phyloP scores from a whole-genome alignment of 2,113 vertebrate genomes.

The Protomyctophum bolini region DNA sequence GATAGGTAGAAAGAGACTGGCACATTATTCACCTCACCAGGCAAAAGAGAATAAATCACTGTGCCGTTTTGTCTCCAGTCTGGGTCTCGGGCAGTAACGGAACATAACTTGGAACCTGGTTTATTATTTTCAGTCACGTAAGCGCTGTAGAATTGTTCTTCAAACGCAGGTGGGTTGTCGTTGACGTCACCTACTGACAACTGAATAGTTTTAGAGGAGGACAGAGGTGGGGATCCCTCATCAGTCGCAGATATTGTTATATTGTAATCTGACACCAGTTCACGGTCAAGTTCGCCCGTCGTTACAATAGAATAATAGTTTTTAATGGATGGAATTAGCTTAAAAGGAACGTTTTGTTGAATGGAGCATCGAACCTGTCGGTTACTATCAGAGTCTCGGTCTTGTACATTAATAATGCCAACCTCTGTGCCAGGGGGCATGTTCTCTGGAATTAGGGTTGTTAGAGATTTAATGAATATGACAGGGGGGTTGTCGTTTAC shows the following conservation, averaged over 20 bases:
- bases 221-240: conserved; percentile 76
- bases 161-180: conserved; percentile 79
- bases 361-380: conserved; percentile 73
- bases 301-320: conserved; percentile 73
- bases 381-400: conserved; percentile 78
- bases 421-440: conserved; percentile 72
- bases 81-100: conserved; percentile 71
- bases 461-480: conserved; percentile 63
- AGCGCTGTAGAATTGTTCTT: conserved; percentile 61
- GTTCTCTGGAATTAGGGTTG: conserved; percentile 64
- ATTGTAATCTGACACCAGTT: conserved; percentile 66
- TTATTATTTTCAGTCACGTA: conserved; percentile 80
- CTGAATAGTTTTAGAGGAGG: conserved; percentile 56
- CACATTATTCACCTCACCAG: conserved; percentile 57
- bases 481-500: conserved; percentile 78
- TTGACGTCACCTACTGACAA: conserved; percentile 79
- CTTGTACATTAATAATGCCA: conserved; percentile 78
- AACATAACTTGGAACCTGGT: conserved; percentile 75
- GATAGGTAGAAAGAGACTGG: conserved; percentile 77
- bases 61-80: conserved; percentile 77
- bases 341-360: conserved; percentile 70
- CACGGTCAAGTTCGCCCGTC: conserved; percentile 65
- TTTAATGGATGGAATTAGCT: conserved; percentile 75
- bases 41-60: conserved; percentile 75
- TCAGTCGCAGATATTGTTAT: conserved; percentile 72